Percentiles rank a stretch among this genome's conserved stretches.
Evolutionary conservation across 2,888 invertebrate genomes (phyloP).

Genomic region (Crematogaster levior): DNA sequence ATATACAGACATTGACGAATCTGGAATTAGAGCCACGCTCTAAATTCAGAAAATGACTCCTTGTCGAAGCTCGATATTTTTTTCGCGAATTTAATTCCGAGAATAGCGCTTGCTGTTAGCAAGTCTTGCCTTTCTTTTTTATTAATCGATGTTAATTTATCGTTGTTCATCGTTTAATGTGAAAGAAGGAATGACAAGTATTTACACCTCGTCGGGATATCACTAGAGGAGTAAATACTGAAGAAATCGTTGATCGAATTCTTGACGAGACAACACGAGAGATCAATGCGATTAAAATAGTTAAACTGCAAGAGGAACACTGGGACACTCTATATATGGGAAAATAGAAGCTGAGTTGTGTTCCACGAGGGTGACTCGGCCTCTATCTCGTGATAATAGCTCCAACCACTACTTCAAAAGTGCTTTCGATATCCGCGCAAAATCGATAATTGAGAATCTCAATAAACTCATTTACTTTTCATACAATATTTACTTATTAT

Average conservation of each 20-base stretch:
- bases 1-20: not conserved
- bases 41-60: not conserved
- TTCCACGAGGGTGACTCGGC: constrained; percentile 31
- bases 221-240: not conserved
- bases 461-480: not conserved
- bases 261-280: not conserved
- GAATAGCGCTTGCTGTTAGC: not conserved
- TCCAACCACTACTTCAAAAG: constrained; percentile 22
- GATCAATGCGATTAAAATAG: not conserved
- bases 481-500: not conserved
- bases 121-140: not conserved
- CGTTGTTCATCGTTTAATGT: not conserved
- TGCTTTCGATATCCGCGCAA: constrained; percentile 6
- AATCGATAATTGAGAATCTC: constrained; percentile 24
- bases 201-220: not conserved
- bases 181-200: not conserved
- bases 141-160: not conserved
- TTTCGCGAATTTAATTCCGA: not conserved
- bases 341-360: constrained; percentile 13
- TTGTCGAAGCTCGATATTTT: not conserved
- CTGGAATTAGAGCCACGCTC: not conserved
- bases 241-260: not conserved
- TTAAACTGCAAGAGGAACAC: not conserved
- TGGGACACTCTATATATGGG: constrained; percentile 25
- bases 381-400: constrained; percentile 34